phyloP scores from a whole-genome alignment of 2,797 vertebrate genomes.

The Allenopithecus nigroviridis region DNA sequence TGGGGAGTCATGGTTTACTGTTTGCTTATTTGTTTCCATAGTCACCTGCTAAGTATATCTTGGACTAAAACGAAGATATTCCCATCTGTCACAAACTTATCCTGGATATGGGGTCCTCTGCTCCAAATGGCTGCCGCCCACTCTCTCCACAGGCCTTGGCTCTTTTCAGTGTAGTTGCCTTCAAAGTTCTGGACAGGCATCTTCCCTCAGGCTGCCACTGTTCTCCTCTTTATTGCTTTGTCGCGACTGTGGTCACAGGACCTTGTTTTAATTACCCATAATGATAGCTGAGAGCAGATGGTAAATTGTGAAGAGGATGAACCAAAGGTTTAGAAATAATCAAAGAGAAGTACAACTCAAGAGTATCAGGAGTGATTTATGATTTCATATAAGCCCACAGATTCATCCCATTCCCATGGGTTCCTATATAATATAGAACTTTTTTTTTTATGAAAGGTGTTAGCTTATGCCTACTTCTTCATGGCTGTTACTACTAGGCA shows the following conservation, averaged over 20 bases:
- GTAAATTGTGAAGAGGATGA: not conserved
- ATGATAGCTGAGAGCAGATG: constrained; percentile 3
- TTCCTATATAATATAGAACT: not conserved
- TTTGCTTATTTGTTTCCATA: not conserved
- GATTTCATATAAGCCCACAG: not conserved
- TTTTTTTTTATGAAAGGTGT: not conserved
- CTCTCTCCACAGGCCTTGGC: not conserved
- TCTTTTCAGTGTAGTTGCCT: not conserved
- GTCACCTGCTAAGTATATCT: not conserved
- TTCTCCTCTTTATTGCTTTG: not conserved
- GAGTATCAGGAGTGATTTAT: not conserved
- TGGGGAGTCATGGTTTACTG: not conserved
- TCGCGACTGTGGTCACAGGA: not conserved
- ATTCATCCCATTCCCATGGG: not conserved
- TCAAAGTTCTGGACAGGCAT: not conserved
- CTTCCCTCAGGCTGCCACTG: not conserved
- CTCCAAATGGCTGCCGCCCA: no score
- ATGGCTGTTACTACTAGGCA: not conserved
- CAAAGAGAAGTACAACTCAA: not conserved
- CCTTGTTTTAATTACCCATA: not conserved
- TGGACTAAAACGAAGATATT: not conserved
- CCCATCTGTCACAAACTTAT: not conserved
- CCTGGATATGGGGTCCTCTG: not conserved
- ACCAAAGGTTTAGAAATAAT: not conserved
- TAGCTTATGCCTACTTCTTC: not conserved